Evolutionary conservation across 2,797 vertebrate genomes (phyloP).

Genomic region (Agapornis canus): DNA sequence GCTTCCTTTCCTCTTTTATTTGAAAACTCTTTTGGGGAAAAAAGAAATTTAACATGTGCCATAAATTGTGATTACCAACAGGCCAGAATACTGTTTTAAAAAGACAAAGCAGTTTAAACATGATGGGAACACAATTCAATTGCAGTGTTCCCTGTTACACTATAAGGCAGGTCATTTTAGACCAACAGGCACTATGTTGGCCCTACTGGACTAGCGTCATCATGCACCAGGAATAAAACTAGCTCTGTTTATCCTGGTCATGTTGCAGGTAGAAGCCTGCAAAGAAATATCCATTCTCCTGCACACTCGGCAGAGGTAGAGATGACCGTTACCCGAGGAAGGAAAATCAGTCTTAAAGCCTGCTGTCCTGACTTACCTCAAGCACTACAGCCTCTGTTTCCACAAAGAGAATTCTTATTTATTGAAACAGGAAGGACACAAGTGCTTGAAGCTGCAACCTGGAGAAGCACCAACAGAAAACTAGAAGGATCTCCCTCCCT

Average conservation of each 20-base stretch:
- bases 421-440: rapidly evolving
- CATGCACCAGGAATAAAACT: rapidly evolving
- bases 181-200: rapidly evolving
- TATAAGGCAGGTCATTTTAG: background rate
- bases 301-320: too few species aligned
- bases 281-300: background rate
- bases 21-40: background rate
- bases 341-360: too few species aligned
- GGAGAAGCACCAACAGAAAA: background rate
- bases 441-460: background rate
- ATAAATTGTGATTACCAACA: background rate
- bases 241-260: rapidly evolving
- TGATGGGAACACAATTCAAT: rapidly evolving
- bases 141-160: rapidly evolving
- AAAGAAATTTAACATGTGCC: background rate
- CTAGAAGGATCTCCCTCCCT: too few species aligned
- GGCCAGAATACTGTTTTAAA: rapidly evolving
- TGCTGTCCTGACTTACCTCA: rapidly evolving
- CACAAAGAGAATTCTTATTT: background rate
- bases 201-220: rapidly evolving
- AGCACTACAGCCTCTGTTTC: background rate
- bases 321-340: background rate
- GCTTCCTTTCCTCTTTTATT: background rate
- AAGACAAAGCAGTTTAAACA: background rate
- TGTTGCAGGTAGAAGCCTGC: rapidly evolving